Evolutionary conservation across 1,140 invertebrate species (phyloP).

Genomic region (Pseudomyrmex concolor): DNA sequence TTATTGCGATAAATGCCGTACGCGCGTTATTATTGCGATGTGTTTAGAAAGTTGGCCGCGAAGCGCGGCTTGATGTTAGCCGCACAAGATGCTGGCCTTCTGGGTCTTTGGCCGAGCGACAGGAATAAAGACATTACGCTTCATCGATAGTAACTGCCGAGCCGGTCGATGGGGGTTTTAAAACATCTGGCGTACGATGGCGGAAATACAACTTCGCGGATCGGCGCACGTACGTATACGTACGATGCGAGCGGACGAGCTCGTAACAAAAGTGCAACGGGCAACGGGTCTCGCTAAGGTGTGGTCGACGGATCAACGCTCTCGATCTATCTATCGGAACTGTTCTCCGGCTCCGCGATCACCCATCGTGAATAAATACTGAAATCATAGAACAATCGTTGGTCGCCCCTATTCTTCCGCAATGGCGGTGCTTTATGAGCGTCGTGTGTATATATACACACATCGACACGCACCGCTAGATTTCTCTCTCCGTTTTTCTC

Average conservation of each 20-base stretch:
- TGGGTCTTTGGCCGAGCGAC: slow-evolving; percentile 44
- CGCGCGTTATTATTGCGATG: slow-evolving; percentile 26
- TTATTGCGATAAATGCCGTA: slow-evolving; percentile 9
- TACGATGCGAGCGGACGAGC: slow-evolving; percentile 16
- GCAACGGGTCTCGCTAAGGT: slow-evolving; percentile 32
- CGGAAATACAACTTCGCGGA: slow-evolving; percentile 30
- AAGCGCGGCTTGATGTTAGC: not conserved
- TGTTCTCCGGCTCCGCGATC: not conserved
- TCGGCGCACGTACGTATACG: slow-evolving; percentile 16
- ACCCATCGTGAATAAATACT: slow-evolving; percentile 38
- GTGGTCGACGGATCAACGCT: slow-evolving; percentile 54
- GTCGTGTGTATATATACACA: not conserved
- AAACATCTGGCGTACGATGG: slow-evolving; percentile 44
- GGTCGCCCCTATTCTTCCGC: slow-evolving; percentile 29
- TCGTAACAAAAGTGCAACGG: slow-evolving; percentile 51
- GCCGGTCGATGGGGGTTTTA: slow-evolving; percentile 11
- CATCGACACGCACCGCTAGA: slow-evolving; percentile 25
- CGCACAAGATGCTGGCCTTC: not conserved
- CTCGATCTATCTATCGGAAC: slow-evolving; percentile 22
- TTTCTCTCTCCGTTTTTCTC: slow-evolving; percentile 7
- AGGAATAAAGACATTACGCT: slow-evolving; percentile 54
- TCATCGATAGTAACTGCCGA: slow-evolving; percentile 42
- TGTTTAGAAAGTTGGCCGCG: slow-evolving; percentile 41
- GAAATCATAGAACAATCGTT: slow-evolving; percentile 49
- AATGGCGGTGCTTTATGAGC: slow-evolving; percentile 41